Evolutionary conservation across 2,888 invertebrate genomes (phyloP).

Genomic region (Amiota communis): DNA sequence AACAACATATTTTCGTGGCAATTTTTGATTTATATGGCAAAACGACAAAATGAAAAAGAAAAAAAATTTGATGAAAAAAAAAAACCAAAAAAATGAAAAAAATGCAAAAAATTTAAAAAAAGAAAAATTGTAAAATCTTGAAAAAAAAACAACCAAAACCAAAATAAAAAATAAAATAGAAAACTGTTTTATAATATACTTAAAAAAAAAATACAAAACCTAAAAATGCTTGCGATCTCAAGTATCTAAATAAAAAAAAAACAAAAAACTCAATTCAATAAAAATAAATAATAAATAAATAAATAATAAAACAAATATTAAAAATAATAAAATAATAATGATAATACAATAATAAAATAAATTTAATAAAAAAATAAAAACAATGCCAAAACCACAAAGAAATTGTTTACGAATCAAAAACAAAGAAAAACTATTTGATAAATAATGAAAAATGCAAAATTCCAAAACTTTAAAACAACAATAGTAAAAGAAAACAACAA

Average conservation of each 20-base stretch:
- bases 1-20: too few relatives aligned
- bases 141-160: constrained; percentile 43
- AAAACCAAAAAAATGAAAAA: constrained; percentile 49
- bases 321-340: not conserved
- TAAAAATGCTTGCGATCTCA: constrained; percentile 70
- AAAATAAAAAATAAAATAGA: constrained; percentile 57
- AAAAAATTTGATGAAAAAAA: constrained; percentile 48
- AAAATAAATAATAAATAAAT: constrained; percentile 40
- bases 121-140: constrained; percentile 37
- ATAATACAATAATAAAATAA: constrained; percentile 37
- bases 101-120: constrained; percentile 46
- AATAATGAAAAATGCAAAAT: constrained; percentile 60
- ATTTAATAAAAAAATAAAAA: constrained; percentile 28
- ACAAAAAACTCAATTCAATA: constrained; percentile 43
- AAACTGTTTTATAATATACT: constrained; percentile 58
- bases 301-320: constrained; percentile 32
- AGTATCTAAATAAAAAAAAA: constrained; percentile 55
- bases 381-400: constrained; percentile 36
- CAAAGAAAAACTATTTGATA: constrained; percentile 28
- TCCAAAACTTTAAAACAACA: constrained; percentile 39
- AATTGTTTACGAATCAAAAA: too few relatives aligned
- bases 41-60: too few relatives aligned
- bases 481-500: constrained; percentile 30
- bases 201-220: constrained; percentile 36
- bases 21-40: too few relatives aligned